phyloP scores from a whole-genome alignment of 2,797 vertebrate species.

The Siniperca scherzeri region DNA sequence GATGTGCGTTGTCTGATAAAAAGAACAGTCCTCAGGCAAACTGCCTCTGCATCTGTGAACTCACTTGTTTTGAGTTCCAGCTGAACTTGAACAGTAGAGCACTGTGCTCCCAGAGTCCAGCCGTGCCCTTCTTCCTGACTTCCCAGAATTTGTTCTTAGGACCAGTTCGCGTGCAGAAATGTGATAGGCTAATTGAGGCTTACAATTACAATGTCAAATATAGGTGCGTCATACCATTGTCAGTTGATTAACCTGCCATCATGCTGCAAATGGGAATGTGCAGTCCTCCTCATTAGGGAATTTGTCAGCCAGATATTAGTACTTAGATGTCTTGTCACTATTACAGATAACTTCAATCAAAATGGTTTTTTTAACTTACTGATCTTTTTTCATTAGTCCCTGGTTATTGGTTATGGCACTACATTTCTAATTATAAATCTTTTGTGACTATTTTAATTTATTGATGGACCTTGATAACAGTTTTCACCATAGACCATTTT shows the following conservation, averaged over 20 bases:
- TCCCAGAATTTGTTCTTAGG: slow-evolving; percentile 8
- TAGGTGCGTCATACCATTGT: too few relatives aligned
- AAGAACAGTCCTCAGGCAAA: slow-evolving; percentile 12
- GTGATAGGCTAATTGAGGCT: background rate
- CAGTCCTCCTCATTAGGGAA: background rate
- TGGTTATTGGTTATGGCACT: background rate
- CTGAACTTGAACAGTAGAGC: slow-evolving; percentile 19
- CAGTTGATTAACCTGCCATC: background rate
- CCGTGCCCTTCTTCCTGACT: background rate
- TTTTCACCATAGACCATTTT: background rate
- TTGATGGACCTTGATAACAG: too few relatives aligned
- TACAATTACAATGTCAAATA: background rate
- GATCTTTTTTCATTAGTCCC: background rate
- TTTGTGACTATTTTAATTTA: background rate
- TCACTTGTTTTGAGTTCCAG: background rate
- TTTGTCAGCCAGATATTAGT: background rate
- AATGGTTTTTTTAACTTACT: background rate
- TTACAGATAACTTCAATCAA: background rate
- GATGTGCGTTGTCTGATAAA: background rate
- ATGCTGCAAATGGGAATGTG: background rate
- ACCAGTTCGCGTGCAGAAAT: slow-evolving; percentile 3
- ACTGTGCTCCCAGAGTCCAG: background rate
- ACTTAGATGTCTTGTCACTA: background rate
- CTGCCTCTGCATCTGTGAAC: background rate
- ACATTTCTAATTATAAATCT: background rate